Percentiles rank a stretch among this genome's conserved stretches.
Conservation (phyloP, 2,888 invertebrate species). For the Aphrophora alni region DNA sequence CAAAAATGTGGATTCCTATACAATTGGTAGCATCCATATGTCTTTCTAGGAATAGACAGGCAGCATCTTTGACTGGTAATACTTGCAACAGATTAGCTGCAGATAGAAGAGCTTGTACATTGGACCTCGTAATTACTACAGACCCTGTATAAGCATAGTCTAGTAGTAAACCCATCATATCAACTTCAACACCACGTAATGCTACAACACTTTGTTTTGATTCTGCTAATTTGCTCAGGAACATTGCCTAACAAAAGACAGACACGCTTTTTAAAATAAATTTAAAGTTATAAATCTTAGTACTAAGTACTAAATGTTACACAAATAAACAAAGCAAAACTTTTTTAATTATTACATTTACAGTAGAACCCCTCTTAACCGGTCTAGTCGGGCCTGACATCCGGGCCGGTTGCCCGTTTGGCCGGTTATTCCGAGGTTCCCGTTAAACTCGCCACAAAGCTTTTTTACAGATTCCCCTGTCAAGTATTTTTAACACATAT, state of each 20-base stretch:
- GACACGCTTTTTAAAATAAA: too few relatives aligned
- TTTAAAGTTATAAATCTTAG: too few relatives aligned
- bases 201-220: conserved; percentile 57
- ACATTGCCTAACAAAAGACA: conserved; percentile 57
- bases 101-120: conserved; percentile 58
- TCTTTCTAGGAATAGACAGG: conserved; percentile 57
- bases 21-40: conserved; percentile 61
- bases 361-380: too few relatives aligned
- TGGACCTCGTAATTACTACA: conserved; percentile 56
- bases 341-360: too few relatives aligned
- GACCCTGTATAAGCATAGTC: conserved; percentile 59
- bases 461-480: too few relatives aligned
- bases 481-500: too few relatives aligned
- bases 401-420: too few relatives aligned
- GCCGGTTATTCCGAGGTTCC: too few relatives aligned
- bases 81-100: conserved; percentile 58
- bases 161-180: conserved; percentile 56
- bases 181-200: conserved; percentile 58
- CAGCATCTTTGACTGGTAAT: conserved; percentile 57
- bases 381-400: too few relatives aligned
- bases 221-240: conserved; percentile 57
- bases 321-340: too few relatives aligned
- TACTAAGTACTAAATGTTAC: too few relatives aligned
- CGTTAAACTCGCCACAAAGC: too few relatives aligned
- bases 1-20: conserved; percentile 61